Conservation (phyloP, 2,888 invertebrate genomes). For the Melolontha melolontha region DNA sequence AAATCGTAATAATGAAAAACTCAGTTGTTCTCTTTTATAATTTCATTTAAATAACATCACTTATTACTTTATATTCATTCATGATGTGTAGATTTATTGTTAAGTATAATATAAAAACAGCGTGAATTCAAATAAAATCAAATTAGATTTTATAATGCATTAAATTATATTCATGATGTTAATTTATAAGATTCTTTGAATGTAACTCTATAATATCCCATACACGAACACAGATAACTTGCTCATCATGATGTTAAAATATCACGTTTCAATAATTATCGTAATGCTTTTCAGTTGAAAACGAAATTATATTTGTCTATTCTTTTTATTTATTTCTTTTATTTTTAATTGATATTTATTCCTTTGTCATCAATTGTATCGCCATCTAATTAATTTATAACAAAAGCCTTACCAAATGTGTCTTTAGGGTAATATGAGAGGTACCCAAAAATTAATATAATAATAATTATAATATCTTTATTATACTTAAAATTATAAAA, state of each 20-base stretch:
- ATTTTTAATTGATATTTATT: no score
- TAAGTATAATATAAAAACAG: conserved; percentile 26
- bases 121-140: conserved; percentile 32
- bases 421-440: no score
- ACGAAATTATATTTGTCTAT: conserved; percentile 13
- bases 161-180: conserved; percentile 18
- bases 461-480: no score
- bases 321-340: no score
- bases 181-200: conserved; percentile 27
- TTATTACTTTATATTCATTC: conserved; percentile 6
- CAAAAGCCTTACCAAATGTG: no score
- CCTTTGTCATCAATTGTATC: no score
- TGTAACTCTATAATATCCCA: background rate
- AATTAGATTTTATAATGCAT: conserved; percentile 26
- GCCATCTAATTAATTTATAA: no score
- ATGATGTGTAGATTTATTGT: conserved; percentile 18
- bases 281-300: background rate
- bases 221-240: conserved; percentile 19
- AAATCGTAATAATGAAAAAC: background rate
- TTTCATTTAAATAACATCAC: no score
- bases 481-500: no score
- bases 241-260: conserved; percentile 26
- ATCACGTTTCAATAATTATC: conserved; percentile 27
- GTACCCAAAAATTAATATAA: no score
- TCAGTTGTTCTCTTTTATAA: background rate